Evolutionary conservation across 2,113 vertebrate genomes (phyloP), one percentile per base, ranked within the genome.

Genomic region (Dicerorhinus sumatrensis): DNA sequence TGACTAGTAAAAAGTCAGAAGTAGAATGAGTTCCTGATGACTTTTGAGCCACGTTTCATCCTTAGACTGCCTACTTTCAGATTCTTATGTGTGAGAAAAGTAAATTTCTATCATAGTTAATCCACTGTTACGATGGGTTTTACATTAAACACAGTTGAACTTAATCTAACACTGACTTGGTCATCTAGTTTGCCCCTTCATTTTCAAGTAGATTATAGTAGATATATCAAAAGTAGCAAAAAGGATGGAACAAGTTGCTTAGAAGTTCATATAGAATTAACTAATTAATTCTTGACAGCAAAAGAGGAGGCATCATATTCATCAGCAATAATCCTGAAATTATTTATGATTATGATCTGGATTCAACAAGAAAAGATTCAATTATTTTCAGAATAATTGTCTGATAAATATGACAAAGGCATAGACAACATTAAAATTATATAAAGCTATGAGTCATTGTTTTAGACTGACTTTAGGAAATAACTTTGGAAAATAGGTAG

Each of bases 351-450:
- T 89, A 60, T 70, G 29, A 54, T 70, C 13, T 29, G 31, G 62
- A 88, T 67, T 89, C 27, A 63, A 29, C 9, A 65, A 86, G 31
- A 39, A 51, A 63, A 82, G 46, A 81, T 25, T 81, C 8, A 73
- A 39, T 54, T 92, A 81, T 87, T 87, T 95, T 65, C 65, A 96
- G 73, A 73, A 92, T 73, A 56, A 86, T 25, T 93, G 67, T 79
- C 20, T 72, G 36, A 54, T 25, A 65, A 85, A 36, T 90, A 69
- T 72, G 58, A 81, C 65, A 87, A 72, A 63, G 42, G 23, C 16
- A 58, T 2, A 63, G 42, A 63, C 29, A 92, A 91, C 29, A 70
- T 79, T 39, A 85, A 82, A 95, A 42, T 83, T 75, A 63, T 25
- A 83, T 62, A 72, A 91, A 72, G n/a, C 21, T 31, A 65, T 80